These are phyloP conservation scores for Chlorops oryzae DNA, from an alignment of 1,140 invertebrate genomes.

Conservation along the genomic window DNA sequence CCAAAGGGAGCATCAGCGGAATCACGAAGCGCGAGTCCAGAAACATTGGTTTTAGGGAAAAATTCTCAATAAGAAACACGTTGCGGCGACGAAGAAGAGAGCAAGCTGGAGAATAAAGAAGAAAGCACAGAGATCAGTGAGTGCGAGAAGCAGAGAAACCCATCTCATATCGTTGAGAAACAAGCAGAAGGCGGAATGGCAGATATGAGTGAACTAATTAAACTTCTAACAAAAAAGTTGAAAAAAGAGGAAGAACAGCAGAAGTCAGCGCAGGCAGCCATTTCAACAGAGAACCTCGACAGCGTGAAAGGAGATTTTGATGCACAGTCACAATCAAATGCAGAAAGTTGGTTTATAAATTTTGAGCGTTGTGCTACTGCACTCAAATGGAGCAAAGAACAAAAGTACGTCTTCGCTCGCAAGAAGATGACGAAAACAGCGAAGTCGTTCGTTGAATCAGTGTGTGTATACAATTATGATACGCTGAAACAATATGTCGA, in stretches of 20 bases:
- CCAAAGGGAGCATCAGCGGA: not conserved
- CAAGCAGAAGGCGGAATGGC: not conserved
- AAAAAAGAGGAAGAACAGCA: not conserved
- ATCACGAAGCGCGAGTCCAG: too few species aligned
- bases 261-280: not conserved
- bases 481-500: slow-evolving; percentile 1
- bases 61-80: not conserved
- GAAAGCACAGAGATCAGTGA: not conserved
- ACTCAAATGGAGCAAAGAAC: not conserved
- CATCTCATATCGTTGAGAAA: not conserved
- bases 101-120: too few species aligned
- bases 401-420: slow-evolving; percentile 2
- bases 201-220: not conserved
- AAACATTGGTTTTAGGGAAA: too few species aligned
- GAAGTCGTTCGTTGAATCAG: not conserved
- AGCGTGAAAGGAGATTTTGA: not conserved
- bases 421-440: slow-evolving; percentile 5
- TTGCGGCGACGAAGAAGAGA: too few species aligned
- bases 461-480: not conserved
- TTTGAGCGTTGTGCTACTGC: not conserved
- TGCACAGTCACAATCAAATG: not conserved
- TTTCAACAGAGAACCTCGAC: not conserved
- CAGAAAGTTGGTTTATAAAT: not conserved
- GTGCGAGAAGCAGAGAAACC: not conserved
- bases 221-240: not conserved